Percentiles rank a stretch among this genome's conserved stretches.
phyloP scores from a whole-genome alignment of 1,140 invertebrate genomes.

The Heliothis subflexa region DNA sequence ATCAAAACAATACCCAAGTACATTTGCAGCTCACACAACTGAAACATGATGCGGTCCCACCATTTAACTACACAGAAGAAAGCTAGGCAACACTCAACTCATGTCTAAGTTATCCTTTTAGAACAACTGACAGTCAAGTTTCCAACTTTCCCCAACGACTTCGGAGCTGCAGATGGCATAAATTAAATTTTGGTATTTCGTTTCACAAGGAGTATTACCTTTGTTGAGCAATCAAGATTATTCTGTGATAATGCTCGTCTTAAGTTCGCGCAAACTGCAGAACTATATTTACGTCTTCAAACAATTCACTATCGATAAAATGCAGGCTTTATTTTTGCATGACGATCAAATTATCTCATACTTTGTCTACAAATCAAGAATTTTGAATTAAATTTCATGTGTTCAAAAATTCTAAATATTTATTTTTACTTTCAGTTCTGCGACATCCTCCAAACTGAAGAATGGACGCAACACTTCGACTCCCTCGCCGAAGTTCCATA shows the following conservation, averaged over 20 bases:
- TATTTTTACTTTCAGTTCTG: slow-evolving; percentile 68
- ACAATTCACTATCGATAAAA: no score
- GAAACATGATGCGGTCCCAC: slow-evolving; percentile 30
- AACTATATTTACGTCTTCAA: no score
- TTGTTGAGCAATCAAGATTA: slow-evolving; percentile 44
- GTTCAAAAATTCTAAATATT: not conserved
- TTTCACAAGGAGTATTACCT: slow-evolving; percentile 32
- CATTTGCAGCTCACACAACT: slow-evolving; percentile 12
- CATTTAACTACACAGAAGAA: slow-evolving; percentile 47
- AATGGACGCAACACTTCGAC: slow-evolving; percentile 68
- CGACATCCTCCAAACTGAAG: slow-evolving; percentile 60
- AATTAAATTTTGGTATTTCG: slow-evolving; percentile 52
- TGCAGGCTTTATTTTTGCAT: no score
- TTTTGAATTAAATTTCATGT: not conserved
- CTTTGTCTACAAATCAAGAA: not conserved
- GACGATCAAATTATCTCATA: no score
- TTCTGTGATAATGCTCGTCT: not conserved
- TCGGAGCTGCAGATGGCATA: slow-evolving; percentile 49
- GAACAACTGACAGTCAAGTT: slow-evolving; percentile 55
- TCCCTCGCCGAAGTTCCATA: slow-evolving; percentile 87
- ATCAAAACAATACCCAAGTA: slow-evolving; percentile 24
- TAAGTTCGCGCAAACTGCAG: not conserved
- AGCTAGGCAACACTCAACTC: slow-evolving; percentile 46
- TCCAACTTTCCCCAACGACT: slow-evolving; percentile 50
- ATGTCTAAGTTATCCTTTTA: slow-evolving; percentile 56